Base-by-base conservation (phyloP, 2,113 vertebrate genomes). In the Plecotus auritus region DNA sequence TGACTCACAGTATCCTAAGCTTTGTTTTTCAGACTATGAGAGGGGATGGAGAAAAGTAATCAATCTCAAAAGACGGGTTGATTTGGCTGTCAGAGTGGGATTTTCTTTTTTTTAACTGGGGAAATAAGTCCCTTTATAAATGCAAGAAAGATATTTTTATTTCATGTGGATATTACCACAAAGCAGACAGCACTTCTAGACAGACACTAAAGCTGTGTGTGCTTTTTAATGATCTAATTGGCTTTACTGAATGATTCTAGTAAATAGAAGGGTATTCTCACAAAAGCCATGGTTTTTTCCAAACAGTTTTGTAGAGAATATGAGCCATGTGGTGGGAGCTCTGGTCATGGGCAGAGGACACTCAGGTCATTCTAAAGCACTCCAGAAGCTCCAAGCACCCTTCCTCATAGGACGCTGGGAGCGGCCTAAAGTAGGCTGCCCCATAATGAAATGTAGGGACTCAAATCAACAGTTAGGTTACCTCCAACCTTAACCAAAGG, bases 61-160 rank as follows among this genome's bases (percentile, higher is more conserved):
- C 18, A 72, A 77, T 69, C 30, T 88, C 45, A 85, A 56, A 86
- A 69, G 66, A 56, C 16, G 82, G n/a, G 61, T 4, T 89, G 69
- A 77, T 73, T 72, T 77, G 69, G 32, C 37, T 61, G 12, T 92
- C 37, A 83, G 26, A 67, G 4, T 88, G 45, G 32, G 9, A n/a
- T 56, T 18, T 40, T 67, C 45, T 88, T 54, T 91, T 91, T 70
- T 82, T 7, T 40, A 66, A 40, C 37, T 51, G 23, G 4, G 42
- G 47, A 81, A 78, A 86, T 69, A 88, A 49, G 70, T 86, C n/a
- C 23, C 66, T 87, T 84, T 70, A 66, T 23, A 28, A 49, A 83
- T 32, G 30, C 37, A 72, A 91, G 61, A 16, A 51, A 37, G 37
- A 9, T 70, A 42, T 77, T 69, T 69, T 80, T 69, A 84, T 51